These are phyloP conservation scores for Abrostola tripartita DNA, from an alignment of 2,888 invertebrate species.

Conservation along the genomic window DNA sequence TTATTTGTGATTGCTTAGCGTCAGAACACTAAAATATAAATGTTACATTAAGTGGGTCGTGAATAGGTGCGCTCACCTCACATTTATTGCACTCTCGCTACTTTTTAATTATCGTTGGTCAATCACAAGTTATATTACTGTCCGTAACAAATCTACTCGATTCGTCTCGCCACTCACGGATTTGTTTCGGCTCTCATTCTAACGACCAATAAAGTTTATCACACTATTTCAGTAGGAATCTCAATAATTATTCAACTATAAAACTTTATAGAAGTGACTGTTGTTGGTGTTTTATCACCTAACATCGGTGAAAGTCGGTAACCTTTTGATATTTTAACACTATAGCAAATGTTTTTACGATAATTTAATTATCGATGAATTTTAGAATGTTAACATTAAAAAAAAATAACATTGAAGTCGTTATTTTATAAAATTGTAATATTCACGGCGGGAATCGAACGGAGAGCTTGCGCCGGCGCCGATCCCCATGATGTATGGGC, in stretches of 20 bases:
- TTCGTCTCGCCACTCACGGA: constrained; percentile 78
- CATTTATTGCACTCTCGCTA: constrained; percentile 73
- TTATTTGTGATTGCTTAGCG: constrained; percentile 36
- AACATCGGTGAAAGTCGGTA: constrained; percentile 71
- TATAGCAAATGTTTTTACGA: constrained; percentile 45
- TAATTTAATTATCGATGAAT: constrained; percentile 44
- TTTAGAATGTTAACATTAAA: constrained; percentile 51
- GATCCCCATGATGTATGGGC: constrained; percentile 80
- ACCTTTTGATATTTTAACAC: constrained; percentile 58
- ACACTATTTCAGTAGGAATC: constrained; percentile 85
- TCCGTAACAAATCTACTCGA: constrained; percentile 74
- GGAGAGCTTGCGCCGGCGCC: constrained; percentile 81
- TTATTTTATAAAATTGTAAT: constrained; percentile 67
- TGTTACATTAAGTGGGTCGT: constrained; percentile 37
- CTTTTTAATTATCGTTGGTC: constrained; percentile 83
- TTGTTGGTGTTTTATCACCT: constrained; percentile 69
- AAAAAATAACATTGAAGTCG: constrained; percentile 52
- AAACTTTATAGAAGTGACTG: constrained; percentile 74
- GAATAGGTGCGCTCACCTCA: constrained; percentile 55
- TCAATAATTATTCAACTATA: constrained; percentile 77
- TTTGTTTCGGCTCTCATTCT: constrained; percentile 77
- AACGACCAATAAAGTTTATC: constrained; percentile 85
- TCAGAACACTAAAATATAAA: constrained; percentile 25
- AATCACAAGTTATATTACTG: constrained; percentile 73
- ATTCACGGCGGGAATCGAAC: constrained; percentile 73